Base-by-base conservation (phyloP, 2,113 vertebrate species). In the Zosterops lateralis region DNA sequence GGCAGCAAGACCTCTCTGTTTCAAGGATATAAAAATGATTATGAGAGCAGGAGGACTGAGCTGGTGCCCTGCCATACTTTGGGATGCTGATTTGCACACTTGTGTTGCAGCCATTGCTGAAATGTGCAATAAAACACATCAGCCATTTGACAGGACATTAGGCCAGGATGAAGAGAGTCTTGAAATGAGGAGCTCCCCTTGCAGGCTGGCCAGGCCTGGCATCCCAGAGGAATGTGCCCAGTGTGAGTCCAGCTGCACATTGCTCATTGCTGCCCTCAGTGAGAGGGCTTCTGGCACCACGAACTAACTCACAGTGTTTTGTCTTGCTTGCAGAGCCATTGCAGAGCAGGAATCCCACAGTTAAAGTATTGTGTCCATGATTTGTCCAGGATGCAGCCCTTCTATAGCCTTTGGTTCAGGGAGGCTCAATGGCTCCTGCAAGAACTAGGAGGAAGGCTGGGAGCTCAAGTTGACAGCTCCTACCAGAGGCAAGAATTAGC, bases 351-450 rank as follows among this genome's bases (percentile, higher is more conserved):
- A 89, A 26, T 12, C 45, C 19, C 47, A 25, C 62, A 54, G 56
- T 22, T 57, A 0, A 11, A n/a, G 0, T 53, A 1, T 12, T 38
- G 1, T 38, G 14, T 10, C 61, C 38, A 7, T 57, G 24, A 28
- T 0, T 0, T 32, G 3, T 32, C 56, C 20, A 21, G 56, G 34
- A 36, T 78, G 80, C 51, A 64, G 42, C 50, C 29, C 17, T 26
- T 54, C 50, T 19, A 2, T 2, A 48, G 38, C 54, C 38, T 73
- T 45, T 29, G 54, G 24, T 47, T 84, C 40, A n/a, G 3, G 5
- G 16, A 54, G 17, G 14, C 11, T 54, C 50, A 65, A 3, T 22
- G 68, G 44, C 40, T 88, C n/a, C 22, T 73, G n/a, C 42, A 68
- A 62, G 72, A 28, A 24, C 32, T 31, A 34, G 16, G 38, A 78